Percentiles rank a stretch among this genome's conserved stretches.
phyloP scores from a whole-genome alignment of 2,888 invertebrate genomes.

The Acleris holmiana region DNA sequence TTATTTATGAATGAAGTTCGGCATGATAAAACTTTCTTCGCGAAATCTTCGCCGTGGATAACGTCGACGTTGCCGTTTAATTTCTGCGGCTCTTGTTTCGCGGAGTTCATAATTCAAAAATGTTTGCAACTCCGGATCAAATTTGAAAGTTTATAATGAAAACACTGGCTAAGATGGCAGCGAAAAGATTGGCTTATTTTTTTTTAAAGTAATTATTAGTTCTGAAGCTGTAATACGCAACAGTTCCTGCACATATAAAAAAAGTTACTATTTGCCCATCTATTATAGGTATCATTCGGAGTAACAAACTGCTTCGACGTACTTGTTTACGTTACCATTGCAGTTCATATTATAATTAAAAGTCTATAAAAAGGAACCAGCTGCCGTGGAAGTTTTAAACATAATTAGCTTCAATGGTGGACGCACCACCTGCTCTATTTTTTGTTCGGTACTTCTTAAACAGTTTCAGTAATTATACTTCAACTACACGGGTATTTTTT shows the following conservation, averaged over 20 bases:
- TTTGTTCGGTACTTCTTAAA: conserved; percentile 43
- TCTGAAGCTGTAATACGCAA: neutral
- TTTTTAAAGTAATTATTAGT: neutral
- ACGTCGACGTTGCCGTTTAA: conserved; percentile 29
- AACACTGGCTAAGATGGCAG: neutral
- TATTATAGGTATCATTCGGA: neutral
- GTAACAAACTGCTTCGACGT: conserved; percentile 3
- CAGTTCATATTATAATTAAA: conserved; percentile 42
- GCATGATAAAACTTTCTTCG: conserved; percentile 36
- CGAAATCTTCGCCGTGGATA: conserved; percentile 20
- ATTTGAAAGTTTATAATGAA: conserved; percentile 20
- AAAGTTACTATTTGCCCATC: neutral
- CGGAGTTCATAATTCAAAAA: conserved; percentile 27
- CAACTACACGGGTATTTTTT: conserved; percentile 17
- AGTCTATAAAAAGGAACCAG: conserved; percentile 49
- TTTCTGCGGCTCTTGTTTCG: conserved; percentile 31
- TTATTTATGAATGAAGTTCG: conserved; percentile 36
- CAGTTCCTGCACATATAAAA: neutral
- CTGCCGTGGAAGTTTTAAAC: conserved; percentile 54
- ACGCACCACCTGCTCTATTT: conserved; percentile 55
- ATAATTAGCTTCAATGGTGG: conserved; percentile 50
- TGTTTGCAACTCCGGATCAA: conserved; percentile 12
- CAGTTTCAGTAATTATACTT: conserved; percentile 39
- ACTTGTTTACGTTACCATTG: conserved; percentile 6
- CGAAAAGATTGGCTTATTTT: neutral